These are phyloP conservation scores for Nomada fucata DNA, from an alignment of 2,888 invertebrate species.

Conservation along the genomic window DNA sequence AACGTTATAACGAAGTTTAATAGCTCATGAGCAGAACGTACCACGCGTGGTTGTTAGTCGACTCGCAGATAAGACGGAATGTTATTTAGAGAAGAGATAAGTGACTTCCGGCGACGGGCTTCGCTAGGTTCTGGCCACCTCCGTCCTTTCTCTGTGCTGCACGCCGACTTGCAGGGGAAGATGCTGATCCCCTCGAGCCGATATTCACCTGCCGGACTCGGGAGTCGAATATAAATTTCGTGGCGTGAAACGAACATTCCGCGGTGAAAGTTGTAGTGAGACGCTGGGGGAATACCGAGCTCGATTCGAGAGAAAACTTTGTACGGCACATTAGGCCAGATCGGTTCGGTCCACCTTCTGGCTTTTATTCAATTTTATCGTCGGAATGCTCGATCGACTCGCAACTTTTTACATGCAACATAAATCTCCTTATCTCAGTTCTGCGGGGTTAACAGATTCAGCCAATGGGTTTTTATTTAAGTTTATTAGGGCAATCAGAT, in stretches of 20 bases:
- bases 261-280: neutral
- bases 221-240: constrained; percentile 45
- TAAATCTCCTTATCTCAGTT: too few relatives aligned
- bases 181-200: constrained; percentile 32
- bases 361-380: too few relatives aligned
- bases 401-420: too few relatives aligned
- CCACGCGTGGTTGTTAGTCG: constrained; percentile 38
- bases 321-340: too few relatives aligned
- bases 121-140: constrained; percentile 3
- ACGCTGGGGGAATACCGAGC: neutral
- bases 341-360: too few relatives aligned
- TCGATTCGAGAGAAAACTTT: neutral
- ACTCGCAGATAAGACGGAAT: constrained; percentile 52
- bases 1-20: constrained; percentile 62
- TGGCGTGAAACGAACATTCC: neutral
- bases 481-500: neutral
- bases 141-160: neutral
- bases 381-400: too few relatives aligned
- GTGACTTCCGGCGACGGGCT: constrained; percentile 38
- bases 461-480: too few relatives aligned
- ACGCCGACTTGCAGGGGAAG: neutral
- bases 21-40: constrained; percentile 55
- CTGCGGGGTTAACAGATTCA: too few relatives aligned
- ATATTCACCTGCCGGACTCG: constrained; percentile 36
- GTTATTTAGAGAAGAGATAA: constrained; percentile 53